These are phyloP conservation scores for Ophion costatus DNA, from an alignment of 2,888 invertebrate genomes.

Conservation along the genomic window DNA sequence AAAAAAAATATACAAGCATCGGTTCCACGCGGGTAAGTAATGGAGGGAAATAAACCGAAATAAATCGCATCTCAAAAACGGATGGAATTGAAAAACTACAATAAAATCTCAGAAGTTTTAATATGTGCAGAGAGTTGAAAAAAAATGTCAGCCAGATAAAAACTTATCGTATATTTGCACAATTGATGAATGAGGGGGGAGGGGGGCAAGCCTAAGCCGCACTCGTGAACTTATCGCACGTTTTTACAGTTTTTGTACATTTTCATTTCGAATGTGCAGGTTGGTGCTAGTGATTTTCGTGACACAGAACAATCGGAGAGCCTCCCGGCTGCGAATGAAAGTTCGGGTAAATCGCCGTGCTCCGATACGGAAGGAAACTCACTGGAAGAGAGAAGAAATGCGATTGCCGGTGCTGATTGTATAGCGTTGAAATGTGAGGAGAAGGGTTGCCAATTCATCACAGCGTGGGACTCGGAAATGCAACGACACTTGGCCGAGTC, in stretches of 20 bases:
- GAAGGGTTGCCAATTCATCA: slow-evolving; percentile 86
- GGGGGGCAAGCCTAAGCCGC: too few relatives aligned
- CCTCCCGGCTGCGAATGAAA: slow-evolving; percentile 40
- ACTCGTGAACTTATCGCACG: not conserved
- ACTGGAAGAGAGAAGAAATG: slow-evolving; percentile 72
- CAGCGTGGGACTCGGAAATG: slow-evolving; percentile 86
- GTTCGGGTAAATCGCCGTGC: slow-evolving; percentile 57
- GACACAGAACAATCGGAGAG: slow-evolving; percentile 67
- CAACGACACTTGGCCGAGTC: slow-evolving; percentile 80
- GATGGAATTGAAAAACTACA: too few relatives aligned
- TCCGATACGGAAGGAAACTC: slow-evolving; percentile 62
- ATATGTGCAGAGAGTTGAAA: too few relatives aligned
- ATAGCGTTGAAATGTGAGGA: slow-evolving; percentile 83
- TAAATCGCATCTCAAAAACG: too few relatives aligned
- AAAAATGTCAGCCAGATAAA: too few relatives aligned
- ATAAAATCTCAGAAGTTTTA: too few relatives aligned
- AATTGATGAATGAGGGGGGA: too few relatives aligned
- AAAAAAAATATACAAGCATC: too few relatives aligned
- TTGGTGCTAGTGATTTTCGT: slow-evolving; percentile 80
- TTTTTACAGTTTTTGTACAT: not conserved
- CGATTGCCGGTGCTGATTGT: slow-evolving; percentile 83
- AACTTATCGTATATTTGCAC: too few relatives aligned
- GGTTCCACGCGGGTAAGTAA: too few relatives aligned
- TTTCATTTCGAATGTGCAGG: slow-evolving; percentile 68
- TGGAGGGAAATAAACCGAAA: too few relatives aligned